Conservation (phyloP, 2,113 vertebrate genomes). For the Erythrolamprus reginae region DNA sequence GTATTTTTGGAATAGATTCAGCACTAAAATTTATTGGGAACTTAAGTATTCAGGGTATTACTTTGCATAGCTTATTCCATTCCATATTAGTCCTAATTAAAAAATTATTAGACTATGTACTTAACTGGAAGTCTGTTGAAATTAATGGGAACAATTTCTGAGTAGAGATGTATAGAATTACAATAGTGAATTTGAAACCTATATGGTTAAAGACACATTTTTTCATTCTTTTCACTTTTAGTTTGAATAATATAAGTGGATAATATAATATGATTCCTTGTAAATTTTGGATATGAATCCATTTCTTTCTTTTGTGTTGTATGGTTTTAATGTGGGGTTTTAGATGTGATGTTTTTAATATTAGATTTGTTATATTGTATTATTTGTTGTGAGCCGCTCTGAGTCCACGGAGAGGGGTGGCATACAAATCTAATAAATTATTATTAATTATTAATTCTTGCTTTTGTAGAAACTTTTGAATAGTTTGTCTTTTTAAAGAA, state of each 20-base stretch:
- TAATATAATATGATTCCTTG: neutral
- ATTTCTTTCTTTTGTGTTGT: too few species aligned
- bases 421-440: too few species aligned
- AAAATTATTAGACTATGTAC: neutral
- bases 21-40: slow-evolving; percentile 4
- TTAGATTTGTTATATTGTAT: too few species aligned
- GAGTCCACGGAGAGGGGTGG: too few species aligned
- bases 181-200: neutral
- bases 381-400: too few species aligned
- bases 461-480: neutral
- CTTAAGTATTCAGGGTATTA: neutral
- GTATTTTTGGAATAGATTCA: slow-evolving; percentile 27
- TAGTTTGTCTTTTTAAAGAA: neutral
- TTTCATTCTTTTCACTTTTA: neutral
- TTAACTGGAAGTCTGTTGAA: neutral
- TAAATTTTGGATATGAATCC: neutral
- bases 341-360: too few species aligned
- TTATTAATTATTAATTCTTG: too few species aligned
- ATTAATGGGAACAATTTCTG: neutral
- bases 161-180: neutral
- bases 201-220: neutral
- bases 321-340: too few species aligned
- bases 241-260: neutral
- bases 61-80: neutral
- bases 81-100: neutral